Percentiles rank a stretch among this genome's conserved stretches.
Evolutionary conservation across 2,113 vertebrate genomes (phyloP).

Genomic region (Smithornis capensis): DNA sequence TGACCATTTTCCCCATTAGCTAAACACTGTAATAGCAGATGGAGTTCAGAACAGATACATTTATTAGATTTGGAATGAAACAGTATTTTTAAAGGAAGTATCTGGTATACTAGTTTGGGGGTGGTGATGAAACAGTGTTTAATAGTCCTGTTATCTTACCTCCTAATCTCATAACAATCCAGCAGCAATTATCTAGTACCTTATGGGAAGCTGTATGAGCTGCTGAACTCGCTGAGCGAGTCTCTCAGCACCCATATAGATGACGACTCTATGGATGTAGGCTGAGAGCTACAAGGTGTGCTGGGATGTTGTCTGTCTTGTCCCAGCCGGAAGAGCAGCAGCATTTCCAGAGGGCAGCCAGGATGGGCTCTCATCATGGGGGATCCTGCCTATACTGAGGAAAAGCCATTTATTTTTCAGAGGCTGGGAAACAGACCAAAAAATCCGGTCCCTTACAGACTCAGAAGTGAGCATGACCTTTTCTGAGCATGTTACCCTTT

Average conservation of each 20-base stretch:
- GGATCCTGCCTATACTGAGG: not conserved
- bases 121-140: slow-evolving; percentile 19
- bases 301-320: not conserved
- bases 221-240: not conserved
- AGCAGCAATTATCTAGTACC: slow-evolving; percentile 42
- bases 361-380: not conserved
- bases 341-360: not conserved
- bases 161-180: slow-evolving; percentile 38
- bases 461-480: not conserved
- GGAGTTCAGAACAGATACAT: not conserved
- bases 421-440: not conserved
- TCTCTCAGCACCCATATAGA: not conserved
- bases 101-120: slow-evolving; percentile 19
- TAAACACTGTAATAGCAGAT: not conserved
- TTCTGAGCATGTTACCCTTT: not conserved
- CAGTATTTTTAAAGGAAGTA: slow-evolving; percentile 18
- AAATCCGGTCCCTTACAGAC: not conserved
- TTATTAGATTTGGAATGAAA: not conserved
- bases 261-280: not conserved
- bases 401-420: not conserved
- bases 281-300: not conserved
- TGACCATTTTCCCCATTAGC: not conserved
- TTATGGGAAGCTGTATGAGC: slow-evolving; percentile 22
- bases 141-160: slow-evolving; percentile 55
- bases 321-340: not conserved